phyloP scores from a whole-genome alignment of 2,888 invertebrate species.

The Liposcelis brunnea region DNA sequence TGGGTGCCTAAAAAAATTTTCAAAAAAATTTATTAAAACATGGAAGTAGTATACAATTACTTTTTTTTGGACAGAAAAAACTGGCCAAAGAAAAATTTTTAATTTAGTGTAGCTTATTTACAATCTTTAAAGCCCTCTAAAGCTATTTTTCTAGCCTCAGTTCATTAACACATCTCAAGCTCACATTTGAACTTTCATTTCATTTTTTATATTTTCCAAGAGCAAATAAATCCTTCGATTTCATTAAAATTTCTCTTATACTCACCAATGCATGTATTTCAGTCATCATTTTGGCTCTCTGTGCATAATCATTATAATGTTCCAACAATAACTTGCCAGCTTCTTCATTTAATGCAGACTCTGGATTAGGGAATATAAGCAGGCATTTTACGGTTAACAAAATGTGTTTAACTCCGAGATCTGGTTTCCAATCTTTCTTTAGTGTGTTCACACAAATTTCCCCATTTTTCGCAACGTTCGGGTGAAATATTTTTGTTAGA shows the following conservation, averaged over 20 bases:
- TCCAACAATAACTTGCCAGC: conserved; percentile 86
- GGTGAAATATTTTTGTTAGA: conserved; percentile 91
- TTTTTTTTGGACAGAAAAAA: too few relatives aligned
- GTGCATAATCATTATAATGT: conserved; percentile 83
- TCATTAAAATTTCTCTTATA: too few relatives aligned
- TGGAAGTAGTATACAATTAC: neutral
- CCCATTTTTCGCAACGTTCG: conserved; percentile 83
- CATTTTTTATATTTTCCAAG: too few relatives aligned
- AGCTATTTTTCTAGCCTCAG: too few relatives aligned
- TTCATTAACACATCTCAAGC: too few relatives aligned
- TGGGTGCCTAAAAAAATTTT: conserved; percentile 13
- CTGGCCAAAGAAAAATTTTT: too few relatives aligned
- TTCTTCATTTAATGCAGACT: conserved; percentile 93
- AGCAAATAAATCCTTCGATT: too few relatives aligned
- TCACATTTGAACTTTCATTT: too few relatives aligned
- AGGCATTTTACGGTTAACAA: conserved; percentile 85
- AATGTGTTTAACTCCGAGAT: conserved; percentile 88
- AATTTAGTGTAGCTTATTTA: too few relatives aligned
- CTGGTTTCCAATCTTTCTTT: conserved; percentile 91
- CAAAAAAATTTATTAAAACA: neutral
- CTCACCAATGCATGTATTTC: conserved; percentile 70
- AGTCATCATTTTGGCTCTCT: conserved; percentile 76
- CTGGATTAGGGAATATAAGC: conserved; percentile 91
- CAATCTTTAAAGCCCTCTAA: too few relatives aligned
- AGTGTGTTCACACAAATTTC: conserved; percentile 95